phyloP scores from a whole-genome alignment of 2,888 invertebrate species.

The Rambutsinella grinnellia region DNA sequence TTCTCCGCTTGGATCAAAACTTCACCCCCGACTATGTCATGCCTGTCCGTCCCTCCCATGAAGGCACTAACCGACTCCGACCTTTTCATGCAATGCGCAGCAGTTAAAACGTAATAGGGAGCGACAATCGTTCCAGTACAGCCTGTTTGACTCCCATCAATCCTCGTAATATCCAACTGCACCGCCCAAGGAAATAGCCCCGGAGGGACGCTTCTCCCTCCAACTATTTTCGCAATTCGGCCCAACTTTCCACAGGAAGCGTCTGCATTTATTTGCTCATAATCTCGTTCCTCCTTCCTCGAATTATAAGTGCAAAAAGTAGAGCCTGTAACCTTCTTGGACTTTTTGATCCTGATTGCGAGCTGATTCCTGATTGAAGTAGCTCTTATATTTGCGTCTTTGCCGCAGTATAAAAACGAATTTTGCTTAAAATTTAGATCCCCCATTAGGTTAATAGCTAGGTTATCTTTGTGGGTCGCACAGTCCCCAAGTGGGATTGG shows the following conservation, averaged over 20 bases:
- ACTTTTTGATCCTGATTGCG: conserved; percentile 54
- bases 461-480: conserved; percentile 45
- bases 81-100: conserved; percentile 62
- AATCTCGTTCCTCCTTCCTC: conserved; percentile 51
- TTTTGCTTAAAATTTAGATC: conserved; percentile 61
- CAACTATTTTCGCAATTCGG: conserved; percentile 61
- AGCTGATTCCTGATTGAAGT: conserved; percentile 55
- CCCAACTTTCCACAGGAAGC: conserved; percentile 60
- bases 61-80: conserved; percentile 64
- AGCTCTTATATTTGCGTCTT: conserved; percentile 52
- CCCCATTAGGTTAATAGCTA: conserved; percentile 60
- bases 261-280: not conserved
- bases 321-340: conserved; percentile 5
- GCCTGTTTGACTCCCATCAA: conserved; percentile 62
- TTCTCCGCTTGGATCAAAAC: conserved; percentile 64
- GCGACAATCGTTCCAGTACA: conserved; percentile 64
- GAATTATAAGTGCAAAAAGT: conserved; percentile 56
- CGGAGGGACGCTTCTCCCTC: conserved; percentile 59
- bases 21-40: conserved; percentile 61
- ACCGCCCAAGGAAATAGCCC: conserved; percentile 64
- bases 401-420: conserved; percentile 63
- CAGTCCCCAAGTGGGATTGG: conserved; percentile 59
- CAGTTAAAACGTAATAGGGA: conserved; percentile 59
- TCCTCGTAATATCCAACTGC: conserved; percentile 64
- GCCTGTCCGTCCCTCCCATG: conserved; percentile 64